phyloP scores from a whole-genome alignment of 37 sponge, comb jelly and placozoan genomes.

The Halichondria panicea region DNA sequence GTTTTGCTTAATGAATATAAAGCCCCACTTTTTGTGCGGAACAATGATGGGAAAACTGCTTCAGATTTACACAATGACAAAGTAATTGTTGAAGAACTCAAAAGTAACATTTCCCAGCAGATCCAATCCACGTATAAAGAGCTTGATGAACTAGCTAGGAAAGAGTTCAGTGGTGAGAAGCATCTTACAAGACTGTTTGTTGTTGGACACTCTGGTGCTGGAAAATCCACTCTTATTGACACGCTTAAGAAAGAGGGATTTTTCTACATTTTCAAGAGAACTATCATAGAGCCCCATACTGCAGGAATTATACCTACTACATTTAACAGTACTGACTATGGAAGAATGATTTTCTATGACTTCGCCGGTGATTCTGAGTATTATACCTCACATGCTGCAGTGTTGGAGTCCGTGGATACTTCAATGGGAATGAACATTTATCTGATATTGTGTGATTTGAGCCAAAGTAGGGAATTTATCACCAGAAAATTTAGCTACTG shows the following conservation, averaged over 20 bases:
- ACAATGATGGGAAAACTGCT: not conserved
- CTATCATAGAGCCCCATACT: not conserved
- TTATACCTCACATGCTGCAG: slow-evolving; percentile 1
- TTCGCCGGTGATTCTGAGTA: no score
- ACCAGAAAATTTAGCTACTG: not conserved
- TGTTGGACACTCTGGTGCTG: not conserved
- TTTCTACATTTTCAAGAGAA: not conserved
- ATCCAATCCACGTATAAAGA: not conserved
- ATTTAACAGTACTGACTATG: not conserved
- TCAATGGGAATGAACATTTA: not conserved
- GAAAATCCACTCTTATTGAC: not conserved
- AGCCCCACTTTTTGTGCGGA: slow-evolving; percentile 3
- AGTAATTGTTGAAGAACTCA: not conserved
- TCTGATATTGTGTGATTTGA: not conserved
- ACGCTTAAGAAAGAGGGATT: not conserved
- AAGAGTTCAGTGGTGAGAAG: not conserved
- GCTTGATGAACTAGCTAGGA: not conserved
- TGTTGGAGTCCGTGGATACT: not conserved
- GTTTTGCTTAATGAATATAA: not conserved
- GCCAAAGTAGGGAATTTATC: not conserved
- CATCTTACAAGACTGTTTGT: not conserved
- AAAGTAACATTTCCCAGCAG: not conserved
- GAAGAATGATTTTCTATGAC: not conserved
- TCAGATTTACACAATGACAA: not conserved
- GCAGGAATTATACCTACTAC: slow-evolving; percentile 1